Percentiles rank a stretch among this genome's conserved stretches.
phyloP scores from a whole-genome alignment of 2,797 vertebrate genomes.

The Rhinogobio ventralis region DNA sequence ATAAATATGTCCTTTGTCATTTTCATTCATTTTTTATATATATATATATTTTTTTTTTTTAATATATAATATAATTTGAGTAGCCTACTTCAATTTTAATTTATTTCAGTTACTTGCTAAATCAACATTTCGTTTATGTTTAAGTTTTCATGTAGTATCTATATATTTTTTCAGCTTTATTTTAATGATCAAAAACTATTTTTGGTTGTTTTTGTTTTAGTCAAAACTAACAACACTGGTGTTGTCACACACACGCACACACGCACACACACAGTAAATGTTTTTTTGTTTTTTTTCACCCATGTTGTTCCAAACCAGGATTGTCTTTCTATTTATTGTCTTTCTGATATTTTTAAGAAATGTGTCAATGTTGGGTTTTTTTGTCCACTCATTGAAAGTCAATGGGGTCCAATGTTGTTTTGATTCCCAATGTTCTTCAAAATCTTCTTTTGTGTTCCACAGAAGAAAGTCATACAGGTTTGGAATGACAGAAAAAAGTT shows the following conservation, averaged over 20 bases:
- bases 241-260: too few species aligned
- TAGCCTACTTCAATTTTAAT: background rate
- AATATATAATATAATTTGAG: too few species aligned
- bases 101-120: background rate
- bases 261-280: too few species aligned
- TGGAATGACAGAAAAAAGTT: background rate
- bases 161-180: background rate
- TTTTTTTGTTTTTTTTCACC: too few species aligned
- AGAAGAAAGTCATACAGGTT: background rate
- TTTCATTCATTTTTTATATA: too few species aligned
- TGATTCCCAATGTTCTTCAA: background rate
- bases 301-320: background rate
- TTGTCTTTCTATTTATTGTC: too few species aligned
- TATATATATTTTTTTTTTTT: too few species aligned
- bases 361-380: too few species aligned
- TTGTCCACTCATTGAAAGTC: background rate
- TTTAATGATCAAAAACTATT: background rate
- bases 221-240: too few species aligned
- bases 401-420: background rate
- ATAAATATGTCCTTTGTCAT: too few species aligned
- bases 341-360: background rate
- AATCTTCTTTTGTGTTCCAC: background rate
- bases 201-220: too few species aligned
- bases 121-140: background rate
- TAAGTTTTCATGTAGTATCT: background rate